These are phyloP conservation scores for Ormyrus thymus DNA, from an alignment of 2,888 invertebrate species.

Conservation along the genomic window DNA sequence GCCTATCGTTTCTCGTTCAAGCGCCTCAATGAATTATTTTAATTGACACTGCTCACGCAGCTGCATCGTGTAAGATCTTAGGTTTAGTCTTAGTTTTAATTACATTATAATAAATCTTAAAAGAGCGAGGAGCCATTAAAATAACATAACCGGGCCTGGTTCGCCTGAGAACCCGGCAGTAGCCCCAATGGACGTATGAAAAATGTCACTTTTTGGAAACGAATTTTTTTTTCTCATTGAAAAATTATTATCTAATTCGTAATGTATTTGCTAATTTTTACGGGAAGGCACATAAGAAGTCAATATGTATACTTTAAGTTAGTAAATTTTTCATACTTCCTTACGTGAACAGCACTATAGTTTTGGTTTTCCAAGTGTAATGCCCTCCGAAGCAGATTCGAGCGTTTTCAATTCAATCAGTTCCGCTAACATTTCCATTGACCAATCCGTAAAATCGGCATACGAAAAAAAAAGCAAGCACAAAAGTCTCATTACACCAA, in stretches of 20 bases:
- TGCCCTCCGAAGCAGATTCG: conserved; percentile 27
- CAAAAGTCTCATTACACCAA: neutral
- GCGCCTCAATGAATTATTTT: conserved; percentile 48
- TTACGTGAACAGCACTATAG: conserved; percentile 10
- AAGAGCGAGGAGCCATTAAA: conserved; percentile 39
- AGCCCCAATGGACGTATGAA: conserved; percentile 37
- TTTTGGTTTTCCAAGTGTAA: conserved; percentile 16
- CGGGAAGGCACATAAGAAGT: neutral
- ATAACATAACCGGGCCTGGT: neutral
- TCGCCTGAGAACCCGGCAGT: conserved; percentile 23
- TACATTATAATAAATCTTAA: conserved; percentile 21
- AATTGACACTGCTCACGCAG: conserved; percentile 61
- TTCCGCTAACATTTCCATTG: neutral
- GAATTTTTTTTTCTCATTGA: neutral
- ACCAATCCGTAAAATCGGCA: too few species aligned
- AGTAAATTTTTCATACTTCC: conserved; percentile 31
- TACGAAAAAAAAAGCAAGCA: neutral
- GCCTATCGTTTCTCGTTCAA: conserved; percentile 14
- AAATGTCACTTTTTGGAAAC: neutral
- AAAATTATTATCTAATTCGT: neutral
- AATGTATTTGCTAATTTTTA: neutral
- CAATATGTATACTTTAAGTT: too few species aligned
- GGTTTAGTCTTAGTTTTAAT: conserved; percentile 60
- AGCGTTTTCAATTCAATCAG: conserved; percentile 1
- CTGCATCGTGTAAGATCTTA: conserved; percentile 62